Evolutionary conservation across 2,888 invertebrate species (phyloP).

Genomic region (Ellobium chinense): DNA sequence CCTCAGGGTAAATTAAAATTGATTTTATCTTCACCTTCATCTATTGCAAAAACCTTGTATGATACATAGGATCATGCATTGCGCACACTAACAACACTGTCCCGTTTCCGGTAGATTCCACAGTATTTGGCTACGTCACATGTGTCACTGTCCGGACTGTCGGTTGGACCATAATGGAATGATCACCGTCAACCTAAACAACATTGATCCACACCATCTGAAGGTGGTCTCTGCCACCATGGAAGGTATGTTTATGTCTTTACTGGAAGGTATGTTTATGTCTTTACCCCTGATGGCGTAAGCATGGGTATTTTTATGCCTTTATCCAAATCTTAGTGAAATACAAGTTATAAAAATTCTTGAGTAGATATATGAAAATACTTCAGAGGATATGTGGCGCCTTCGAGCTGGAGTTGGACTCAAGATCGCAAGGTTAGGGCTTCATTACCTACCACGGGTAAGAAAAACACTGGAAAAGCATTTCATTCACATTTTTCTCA

Average conservation of each 20-base stretch:
- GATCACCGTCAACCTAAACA: slow-evolving; percentile 3
- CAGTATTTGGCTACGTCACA: slow-evolving; percentile 28
- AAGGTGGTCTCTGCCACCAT: background rate
- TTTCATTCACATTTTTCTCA: too few species aligned
- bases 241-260: slow-evolving; percentile 13
- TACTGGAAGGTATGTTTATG: background rate
- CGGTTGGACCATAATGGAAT: slow-evolving; percentile 21
- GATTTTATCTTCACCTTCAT: too few species aligned
- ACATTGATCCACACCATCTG: background rate
- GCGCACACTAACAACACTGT: background rate
- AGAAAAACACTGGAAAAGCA: too few species aligned
- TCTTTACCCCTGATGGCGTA: too few species aligned
- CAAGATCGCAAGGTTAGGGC: too few species aligned
- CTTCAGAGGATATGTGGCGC: too few species aligned
- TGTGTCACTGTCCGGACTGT: slow-evolving; percentile 29
- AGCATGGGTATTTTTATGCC: background rate
- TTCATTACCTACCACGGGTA: too few species aligned
- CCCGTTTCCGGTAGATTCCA: slow-evolving; percentile 6
- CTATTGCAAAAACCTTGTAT: too few species aligned
- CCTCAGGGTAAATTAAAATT: too few species aligned
- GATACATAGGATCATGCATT: too few species aligned
- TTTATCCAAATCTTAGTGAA: background rate
- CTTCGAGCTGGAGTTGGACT: too few species aligned
- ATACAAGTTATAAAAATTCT: background rate
- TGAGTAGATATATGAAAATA: background rate